Base-by-base conservation (phyloP, 2,797 vertebrate genomes). In the Onychomys arenicola region DNA sequence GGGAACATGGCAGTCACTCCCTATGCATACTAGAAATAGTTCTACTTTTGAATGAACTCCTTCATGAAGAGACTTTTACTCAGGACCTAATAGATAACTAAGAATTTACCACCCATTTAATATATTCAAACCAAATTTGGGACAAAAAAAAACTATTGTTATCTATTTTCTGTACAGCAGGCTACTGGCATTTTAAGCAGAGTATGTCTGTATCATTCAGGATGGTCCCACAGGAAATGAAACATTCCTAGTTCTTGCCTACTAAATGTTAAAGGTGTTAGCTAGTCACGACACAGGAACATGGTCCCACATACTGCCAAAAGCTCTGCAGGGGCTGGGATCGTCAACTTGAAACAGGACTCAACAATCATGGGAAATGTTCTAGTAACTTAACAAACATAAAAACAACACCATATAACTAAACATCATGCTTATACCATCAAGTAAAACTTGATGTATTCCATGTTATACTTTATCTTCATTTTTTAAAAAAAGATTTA, bases 21-120 rank as follows among this genome's bases (percentile, higher is more conserved):
- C 34, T 93, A 43, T 29, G 13, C 10, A 52, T 17, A 5, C 73
- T 57, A 89, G 37, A 92, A 23, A 82, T 16, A 55, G 71, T 92
- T 90, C 43, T 84, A 90, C 2, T 59, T 49, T 49, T 90, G 55
- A 29, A 96, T 21, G 6, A 95, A 83, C 37, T 94, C 49, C 43
- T 71, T 92, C 77, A 90, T 57, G 49, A 49, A 25, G 7, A 97
- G 8, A 92, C 49, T 76, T 37, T 92, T 96, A 93, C n/a, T 90
- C 37, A 46, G 6, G 5, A 90, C 32, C 29, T 88, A 90, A 95
- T 7, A 92, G 84, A 85, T n/a, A 27, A 82, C 29, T 88, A 93
- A 78, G 2, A 94, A 82, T 88, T 78, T 61, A 91, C 2, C 83
- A 95, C 27, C 29, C 19, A 91, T 57, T 88, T 78, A 86, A 23